Evolutionary conservation across 2,113 vertebrate genomes (phyloP).

Genomic region (Herpailurus yagouaroundi): DNA sequence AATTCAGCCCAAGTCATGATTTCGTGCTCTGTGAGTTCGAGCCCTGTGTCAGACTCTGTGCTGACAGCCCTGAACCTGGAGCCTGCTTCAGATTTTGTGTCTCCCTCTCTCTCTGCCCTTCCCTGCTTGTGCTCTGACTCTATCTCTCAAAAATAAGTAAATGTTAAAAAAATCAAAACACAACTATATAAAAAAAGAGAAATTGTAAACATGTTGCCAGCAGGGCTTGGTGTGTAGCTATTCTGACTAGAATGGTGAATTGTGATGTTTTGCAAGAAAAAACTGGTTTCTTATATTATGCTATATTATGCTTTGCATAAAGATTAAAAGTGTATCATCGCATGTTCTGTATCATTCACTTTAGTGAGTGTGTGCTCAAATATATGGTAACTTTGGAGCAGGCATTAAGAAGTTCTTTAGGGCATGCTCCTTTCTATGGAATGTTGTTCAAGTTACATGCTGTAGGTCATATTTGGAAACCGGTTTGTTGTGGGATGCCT

Average conservation of each 20-base stretch:
- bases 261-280: conserved; percentile 72
- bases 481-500: background rate
- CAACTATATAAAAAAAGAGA: background rate
- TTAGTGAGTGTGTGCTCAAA: background rate
- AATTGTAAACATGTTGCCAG: conserved; percentile 72
- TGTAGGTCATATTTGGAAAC: background rate
- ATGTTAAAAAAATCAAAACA: too few species aligned
- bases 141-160: too few species aligned
- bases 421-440: background rate
- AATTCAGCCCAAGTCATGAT: too few species aligned
- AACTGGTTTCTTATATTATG: conserved; percentile 60
- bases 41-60: too few species aligned
- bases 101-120: too few species aligned
- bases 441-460: background rate
- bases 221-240: conserved; percentile 62
- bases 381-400: background rate
- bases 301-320: background rate
- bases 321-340: background rate
- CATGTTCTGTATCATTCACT: background rate
- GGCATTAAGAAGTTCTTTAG: background rate
- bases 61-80: too few species aligned
- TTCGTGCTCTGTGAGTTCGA: too few species aligned
- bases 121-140: too few species aligned
- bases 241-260: conserved; percentile 78
- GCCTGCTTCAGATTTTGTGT: too few species aligned